Evolutionary conservation across 2,888 invertebrate species (phyloP).

Genomic region (Catotricha subobsoleta): DNA sequence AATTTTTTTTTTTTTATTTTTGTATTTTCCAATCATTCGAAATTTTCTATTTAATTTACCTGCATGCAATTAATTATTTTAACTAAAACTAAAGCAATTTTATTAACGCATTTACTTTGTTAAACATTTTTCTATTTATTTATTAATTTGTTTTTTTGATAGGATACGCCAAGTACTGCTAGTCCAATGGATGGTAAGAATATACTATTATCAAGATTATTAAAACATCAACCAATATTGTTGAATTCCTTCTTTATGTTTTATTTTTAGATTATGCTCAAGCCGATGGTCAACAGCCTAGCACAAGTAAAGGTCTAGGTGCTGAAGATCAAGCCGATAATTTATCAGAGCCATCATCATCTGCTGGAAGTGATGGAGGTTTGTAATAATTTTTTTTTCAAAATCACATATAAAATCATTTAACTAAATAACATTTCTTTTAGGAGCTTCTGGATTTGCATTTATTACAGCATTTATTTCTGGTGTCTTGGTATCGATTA

Average conservation of each 20-base stretch:
- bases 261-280: constrained; percentile 5
- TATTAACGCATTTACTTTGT: too few relatives aligned
- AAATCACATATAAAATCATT: not conserved
- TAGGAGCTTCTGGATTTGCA: not conserved
- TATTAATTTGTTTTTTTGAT: not conserved
- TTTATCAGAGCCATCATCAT: constrained; percentile 4
- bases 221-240: not conserved
- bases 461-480: constrained; percentile 16
- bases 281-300: constrained; percentile 9
- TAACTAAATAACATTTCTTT: not conserved
- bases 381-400: not conserved
- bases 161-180: not conserved
- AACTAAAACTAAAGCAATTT: too few relatives aligned
- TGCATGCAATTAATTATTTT: too few relatives aligned
- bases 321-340: constrained; percentile 1
- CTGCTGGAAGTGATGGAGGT: not conserved
- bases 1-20: not conserved
- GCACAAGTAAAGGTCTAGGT: constrained; percentile 8
- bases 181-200: constrained; percentile 2
- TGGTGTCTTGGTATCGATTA: constrained; percentile 51
- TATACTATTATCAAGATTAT: not conserved
- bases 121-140: not conserved
- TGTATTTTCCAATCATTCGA: not conserved
- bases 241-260: not conserved
- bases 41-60: not conserved